phyloP scores from a whole-genome alignment of 2,113 vertebrate species.

The Loxodonta africana region DNA sequence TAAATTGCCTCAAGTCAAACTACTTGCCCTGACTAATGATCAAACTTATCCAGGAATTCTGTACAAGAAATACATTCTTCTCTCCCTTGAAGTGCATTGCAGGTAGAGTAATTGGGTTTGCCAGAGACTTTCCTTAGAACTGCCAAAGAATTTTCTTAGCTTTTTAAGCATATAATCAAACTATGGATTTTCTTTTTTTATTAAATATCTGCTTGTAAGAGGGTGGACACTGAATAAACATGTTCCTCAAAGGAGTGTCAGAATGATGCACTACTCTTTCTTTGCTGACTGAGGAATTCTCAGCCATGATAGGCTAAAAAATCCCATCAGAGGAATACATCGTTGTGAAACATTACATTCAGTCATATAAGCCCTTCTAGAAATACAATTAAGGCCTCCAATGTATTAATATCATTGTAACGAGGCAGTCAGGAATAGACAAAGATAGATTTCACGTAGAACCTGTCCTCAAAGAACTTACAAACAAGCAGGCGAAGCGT shows the following conservation, averaged over 20 bases:
- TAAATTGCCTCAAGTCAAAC: slow-evolving; percentile 83
- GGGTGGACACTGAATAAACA: slow-evolving; percentile 72
- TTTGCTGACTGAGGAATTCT: slow-evolving; percentile 62
- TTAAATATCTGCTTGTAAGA: slow-evolving; percentile 71
- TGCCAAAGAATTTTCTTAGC: slow-evolving; percentile 75
- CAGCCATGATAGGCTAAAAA: slow-evolving; percentile 40
- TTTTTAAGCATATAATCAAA: slow-evolving; percentile 74
- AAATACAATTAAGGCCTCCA: slow-evolving; percentile 21
- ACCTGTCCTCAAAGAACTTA: slow-evolving; percentile 36
- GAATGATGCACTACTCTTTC: slow-evolving; percentile 30
- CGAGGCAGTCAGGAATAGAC: neutral
- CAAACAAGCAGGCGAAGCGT: neutral
- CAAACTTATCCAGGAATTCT: slow-evolving; percentile 82
- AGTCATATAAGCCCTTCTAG: slow-evolving; percentile 14
- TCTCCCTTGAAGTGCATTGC: slow-evolving; percentile 79
- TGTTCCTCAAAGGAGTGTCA: slow-evolving; percentile 51
- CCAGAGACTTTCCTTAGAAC: slow-evolving; percentile 75
- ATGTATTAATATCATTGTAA: slow-evolving; percentile 50
- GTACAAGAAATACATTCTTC: slow-evolving; percentile 78
- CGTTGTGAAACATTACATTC: slow-evolving; percentile 55
- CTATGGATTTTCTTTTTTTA: slow-evolving; percentile 60
- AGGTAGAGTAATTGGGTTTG: slow-evolving; percentile 80
- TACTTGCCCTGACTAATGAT: slow-evolving; percentile 84
- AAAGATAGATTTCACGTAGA: slow-evolving; percentile 36
- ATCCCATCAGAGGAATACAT: slow-evolving; percentile 55